Base-by-base conservation (phyloP, 2,888 invertebrate genomes). In the Brachyptera putata region DNA sequence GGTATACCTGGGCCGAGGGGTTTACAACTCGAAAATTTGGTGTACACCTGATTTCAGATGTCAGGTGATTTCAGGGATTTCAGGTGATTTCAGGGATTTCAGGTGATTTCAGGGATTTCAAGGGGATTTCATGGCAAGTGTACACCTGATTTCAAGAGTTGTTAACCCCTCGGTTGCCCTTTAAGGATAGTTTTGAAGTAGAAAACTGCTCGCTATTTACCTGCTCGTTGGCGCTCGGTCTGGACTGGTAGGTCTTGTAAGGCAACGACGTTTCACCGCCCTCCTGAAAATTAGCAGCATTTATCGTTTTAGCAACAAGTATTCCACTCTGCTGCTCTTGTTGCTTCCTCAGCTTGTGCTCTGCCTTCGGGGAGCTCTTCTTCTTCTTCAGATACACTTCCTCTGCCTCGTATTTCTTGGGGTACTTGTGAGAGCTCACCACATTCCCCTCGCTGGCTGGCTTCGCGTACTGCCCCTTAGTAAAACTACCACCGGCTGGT, bases 391-490 rank as follows among this genome's bases (percentile, higher is more conserved):
- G 21, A 4, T 4, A 2, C 26, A 30, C 30, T 34, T 16, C 43
- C 9, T 50, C 50, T 49, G 77, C 75, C 62, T 75, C 71, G 69
- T 76, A 83, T 69, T 84, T 84, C 69, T 84, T 84, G 0, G 84
- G 84, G 67, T 79, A 82, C 22, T 76, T 67, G 61, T 78, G 78
- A 18, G 82, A 83, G 1, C 82, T 41, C 1, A 59, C 37, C 22
- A 18, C 25, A 25, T 43, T 22, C 34, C 36, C 22, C 14, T 16
- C 43, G 1, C 30, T 30, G 5, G 48, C 34, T 7, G 25, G 18
- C 24, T 22, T 30, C 2, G 14, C 11, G 22, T 22, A 5, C 34
- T 13, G n/a, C n/a, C n/a, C n/a, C n/a, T n/a, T 30, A 21, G 34
- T 16, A 22, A 14, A 7, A 21, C 30, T 9, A 58, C 3, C 3